Conservation (phyloP, 2,888 invertebrate species). For the Orthosia incerta region DNA sequence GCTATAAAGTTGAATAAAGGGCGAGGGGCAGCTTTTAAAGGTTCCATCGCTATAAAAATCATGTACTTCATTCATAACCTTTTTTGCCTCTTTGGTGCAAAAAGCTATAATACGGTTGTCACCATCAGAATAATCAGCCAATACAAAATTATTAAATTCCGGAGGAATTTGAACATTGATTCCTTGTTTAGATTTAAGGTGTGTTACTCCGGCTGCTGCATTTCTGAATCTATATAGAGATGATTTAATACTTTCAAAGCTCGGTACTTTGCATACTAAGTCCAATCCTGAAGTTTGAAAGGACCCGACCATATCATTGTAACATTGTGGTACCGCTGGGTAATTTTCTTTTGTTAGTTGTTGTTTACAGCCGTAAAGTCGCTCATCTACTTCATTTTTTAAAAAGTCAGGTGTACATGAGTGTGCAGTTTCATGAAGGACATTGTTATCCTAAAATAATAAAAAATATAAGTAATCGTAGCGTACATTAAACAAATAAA, state of each 20-base stretch:
- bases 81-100: slow-evolving; percentile 8
- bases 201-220: slow-evolving; percentile 1
- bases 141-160: slow-evolving; percentile 2
- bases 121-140: slow-evolving; percentile 9
- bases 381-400: slow-evolving; percentile 13
- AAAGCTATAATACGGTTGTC: neutral
- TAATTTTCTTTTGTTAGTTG: slow-evolving; percentile 2
- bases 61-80: neutral
- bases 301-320: slow-evolving; percentile 8
- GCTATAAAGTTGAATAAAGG: neutral
- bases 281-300: slow-evolving; percentile 1
- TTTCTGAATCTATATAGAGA: slow-evolving; percentile 12
- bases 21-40: slow-evolving; percentile 10
- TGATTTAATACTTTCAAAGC: slow-evolving; percentile 2
- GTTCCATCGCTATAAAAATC: slow-evolving; percentile 14
- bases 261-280: slow-evolving; percentile 4
- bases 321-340: slow-evolving; percentile 3
- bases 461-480: no score
- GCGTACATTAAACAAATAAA: no score
- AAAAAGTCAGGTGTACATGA: neutral
- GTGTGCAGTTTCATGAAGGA: slow-evolving; percentile 4
- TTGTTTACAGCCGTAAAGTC: slow-evolving; percentile 4
- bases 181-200: neutral
- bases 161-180: neutral
- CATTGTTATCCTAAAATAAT: neutral